These are phyloP conservation scores for Scophthalmus maximus DNA, from an alignment of 2,113 vertebrate species.

Conservation along the genomic window DNA sequence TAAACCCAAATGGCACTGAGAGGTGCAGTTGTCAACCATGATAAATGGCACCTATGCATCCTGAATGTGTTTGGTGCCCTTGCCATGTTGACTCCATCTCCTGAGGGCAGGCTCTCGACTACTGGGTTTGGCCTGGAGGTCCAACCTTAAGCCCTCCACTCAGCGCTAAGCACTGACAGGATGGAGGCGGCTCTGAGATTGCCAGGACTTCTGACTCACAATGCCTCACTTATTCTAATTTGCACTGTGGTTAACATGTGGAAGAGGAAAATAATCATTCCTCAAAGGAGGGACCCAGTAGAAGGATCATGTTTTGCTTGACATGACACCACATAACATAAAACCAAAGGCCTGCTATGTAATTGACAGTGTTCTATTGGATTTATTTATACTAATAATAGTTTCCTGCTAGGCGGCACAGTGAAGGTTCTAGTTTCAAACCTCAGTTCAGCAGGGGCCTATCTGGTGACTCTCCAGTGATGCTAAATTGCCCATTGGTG, in stretches of 20 bases:
- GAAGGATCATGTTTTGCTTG: not conserved
- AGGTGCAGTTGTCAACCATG: slow-evolving; percentile 78
- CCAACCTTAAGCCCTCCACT: slow-evolving; percentile 63
- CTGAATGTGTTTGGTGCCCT: slow-evolving; percentile 79
- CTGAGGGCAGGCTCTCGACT: slow-evolving; percentile 64
- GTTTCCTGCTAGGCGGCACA: not conserved
- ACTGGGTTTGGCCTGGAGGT: slow-evolving; percentile 69
- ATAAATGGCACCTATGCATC: slow-evolving; percentile 78
- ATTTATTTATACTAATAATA: not conserved
- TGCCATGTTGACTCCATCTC: slow-evolving; percentile 76
- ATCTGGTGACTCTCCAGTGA: not conserved
- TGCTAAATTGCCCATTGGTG: not conserved
- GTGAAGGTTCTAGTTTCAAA: not conserved
- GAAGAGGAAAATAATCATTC: slow-evolving; percentile 10
- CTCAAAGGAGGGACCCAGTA: not conserved
- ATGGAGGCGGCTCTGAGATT: slow-evolving; percentile 19
- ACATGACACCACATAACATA: not conserved
- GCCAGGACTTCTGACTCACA: slow-evolving; percentile 29
- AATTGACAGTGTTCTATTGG: not conserved
- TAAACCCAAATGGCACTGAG: slow-evolving; percentile 82
- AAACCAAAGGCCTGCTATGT: not conserved
- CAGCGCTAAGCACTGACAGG: slow-evolving; percentile 53
- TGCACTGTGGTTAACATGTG: slow-evolving; percentile 14
- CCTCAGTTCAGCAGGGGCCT: too few relatives aligned
- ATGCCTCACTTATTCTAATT: slow-evolving; percentile 15